phyloP scores from a whole-genome alignment of 2,797 vertebrate species.

The Micropoecilia bifurca region DNA sequence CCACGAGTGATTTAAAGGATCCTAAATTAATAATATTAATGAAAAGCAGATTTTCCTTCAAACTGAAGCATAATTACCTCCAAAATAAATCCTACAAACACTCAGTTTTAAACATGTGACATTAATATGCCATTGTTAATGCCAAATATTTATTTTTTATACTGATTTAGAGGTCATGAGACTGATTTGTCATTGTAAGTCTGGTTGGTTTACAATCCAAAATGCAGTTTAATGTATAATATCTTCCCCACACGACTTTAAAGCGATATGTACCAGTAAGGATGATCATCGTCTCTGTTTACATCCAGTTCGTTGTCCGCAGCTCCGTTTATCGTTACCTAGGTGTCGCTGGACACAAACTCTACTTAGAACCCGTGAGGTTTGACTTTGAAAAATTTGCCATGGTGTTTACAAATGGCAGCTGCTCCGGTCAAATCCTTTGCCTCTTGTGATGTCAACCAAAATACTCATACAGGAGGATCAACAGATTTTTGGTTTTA shows the following conservation, averaged over 20 bases:
- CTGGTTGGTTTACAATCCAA: neutral
- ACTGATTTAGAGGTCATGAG: neutral
- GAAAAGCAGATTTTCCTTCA: neutral
- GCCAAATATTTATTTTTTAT: neutral
- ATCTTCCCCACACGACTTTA: neutral
- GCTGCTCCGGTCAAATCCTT: neutral
- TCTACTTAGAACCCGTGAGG: neutral
- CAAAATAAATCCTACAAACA: neutral
- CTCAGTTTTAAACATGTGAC: neutral
- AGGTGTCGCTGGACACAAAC: neutral
- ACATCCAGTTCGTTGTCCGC: neutral
- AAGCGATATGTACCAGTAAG: neutral
- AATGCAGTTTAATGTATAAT: neutral
- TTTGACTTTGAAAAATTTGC: neutral
- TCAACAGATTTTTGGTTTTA: neutral
- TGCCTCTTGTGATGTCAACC: neutral
- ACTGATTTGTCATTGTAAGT: neutral
- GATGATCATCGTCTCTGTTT: neutral
- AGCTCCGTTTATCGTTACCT: neutral
- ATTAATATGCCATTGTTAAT: neutral
- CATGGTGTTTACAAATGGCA: neutral
- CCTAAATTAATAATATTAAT: neutral
- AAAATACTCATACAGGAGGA: neutral
- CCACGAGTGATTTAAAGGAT: too few relatives aligned
- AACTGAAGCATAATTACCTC: neutral